phyloP scores from a whole-genome alignment of 2,888 invertebrate genomes.

The Zelleria hepariella region DNA sequence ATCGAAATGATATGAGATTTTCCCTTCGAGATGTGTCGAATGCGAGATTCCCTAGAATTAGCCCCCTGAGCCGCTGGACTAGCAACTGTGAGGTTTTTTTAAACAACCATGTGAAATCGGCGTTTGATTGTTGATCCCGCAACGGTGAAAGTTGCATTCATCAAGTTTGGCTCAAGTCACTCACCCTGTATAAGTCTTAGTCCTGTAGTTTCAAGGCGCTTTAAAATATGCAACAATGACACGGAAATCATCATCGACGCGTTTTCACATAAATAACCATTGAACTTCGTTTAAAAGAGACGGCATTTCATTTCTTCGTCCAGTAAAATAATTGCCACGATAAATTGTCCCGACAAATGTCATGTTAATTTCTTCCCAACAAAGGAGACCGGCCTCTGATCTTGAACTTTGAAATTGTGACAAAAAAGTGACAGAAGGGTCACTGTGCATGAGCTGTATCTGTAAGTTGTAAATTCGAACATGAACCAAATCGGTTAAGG shows the following conservation, averaged over 20 bases:
- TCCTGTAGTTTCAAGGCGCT: not conserved
- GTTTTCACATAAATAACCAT: not conserved
- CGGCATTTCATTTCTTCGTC: not conserved
- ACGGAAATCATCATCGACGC: not conserved
- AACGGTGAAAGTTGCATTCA: no score
- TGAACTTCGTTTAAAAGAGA: not conserved
- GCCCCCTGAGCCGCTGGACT: no score
- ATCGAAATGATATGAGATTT: no score
- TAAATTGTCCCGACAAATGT: not conserved
- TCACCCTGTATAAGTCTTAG: no score
- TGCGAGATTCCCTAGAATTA: no score
- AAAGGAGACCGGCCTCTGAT: not conserved
- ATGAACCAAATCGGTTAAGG: no score
- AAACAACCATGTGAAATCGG: no score
- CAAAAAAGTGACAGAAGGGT: no score
- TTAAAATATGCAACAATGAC: not conserved
- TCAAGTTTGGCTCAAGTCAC: no score
- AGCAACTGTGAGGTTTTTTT: no score
- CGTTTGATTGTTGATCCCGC: no score
- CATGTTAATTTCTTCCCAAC: not conserved
- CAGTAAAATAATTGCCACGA: not conserved
- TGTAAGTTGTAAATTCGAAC: not conserved
- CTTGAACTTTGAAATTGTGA: not conserved
- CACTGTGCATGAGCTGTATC: not conserved
- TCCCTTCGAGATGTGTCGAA: no score